Evolutionary conservation across 2,113 vertebrate species (phyloP), one percentile per base, ranked within the genome.

Genomic region (Syngnathoides biaculeatus): DNA sequence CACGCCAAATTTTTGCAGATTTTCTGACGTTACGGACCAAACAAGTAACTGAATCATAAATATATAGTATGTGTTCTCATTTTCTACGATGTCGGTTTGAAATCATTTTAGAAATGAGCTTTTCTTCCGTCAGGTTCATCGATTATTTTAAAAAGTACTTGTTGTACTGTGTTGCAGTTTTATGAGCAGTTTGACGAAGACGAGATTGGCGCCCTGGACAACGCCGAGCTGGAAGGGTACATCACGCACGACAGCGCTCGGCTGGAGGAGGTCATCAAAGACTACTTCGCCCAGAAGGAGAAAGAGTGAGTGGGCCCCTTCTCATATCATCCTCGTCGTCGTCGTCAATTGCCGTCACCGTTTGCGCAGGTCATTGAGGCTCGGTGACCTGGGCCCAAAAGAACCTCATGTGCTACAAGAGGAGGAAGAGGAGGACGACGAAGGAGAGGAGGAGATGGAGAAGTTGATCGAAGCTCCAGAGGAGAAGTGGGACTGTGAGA

Each of bases 401-500:
- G 91, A 92, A 69, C 89, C 90, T 50, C 84, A 84, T 40, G 79
- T 77, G 1, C 0, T 85, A 38, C 90, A 86, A 55, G 93, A 94
- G 77, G 91, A 94, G 15, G 91, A 92, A 0, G 84, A 88, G 0
- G 80, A 84, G 0, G 93, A 93, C 4, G 45, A 19, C 2, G 92
- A 93, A 3, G 88, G 91, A 19, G 87, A 94, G 0, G 93, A 94
- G 4, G 79, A 95, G 75, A 89, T 87, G 73, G 84, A 95, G 61
- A 86, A 86, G 0, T 61, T 99, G 56, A 61, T 95, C 3, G 86
- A 89, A 70, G 77, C 89, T 11, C 80, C 87, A 10, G 89, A 90
- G 20, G 95, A 98, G 78, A 96, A 95, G 79, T 99, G 97, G 97
- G 97, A 99, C 82, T 99, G 97, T 48, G 95, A 98, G 81, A 96